Evolutionary conservation across 2,113 vertebrate genomes (phyloP), one percentile per base, ranked within the genome.

Genomic region (Trematomus loennbergii): DNA sequence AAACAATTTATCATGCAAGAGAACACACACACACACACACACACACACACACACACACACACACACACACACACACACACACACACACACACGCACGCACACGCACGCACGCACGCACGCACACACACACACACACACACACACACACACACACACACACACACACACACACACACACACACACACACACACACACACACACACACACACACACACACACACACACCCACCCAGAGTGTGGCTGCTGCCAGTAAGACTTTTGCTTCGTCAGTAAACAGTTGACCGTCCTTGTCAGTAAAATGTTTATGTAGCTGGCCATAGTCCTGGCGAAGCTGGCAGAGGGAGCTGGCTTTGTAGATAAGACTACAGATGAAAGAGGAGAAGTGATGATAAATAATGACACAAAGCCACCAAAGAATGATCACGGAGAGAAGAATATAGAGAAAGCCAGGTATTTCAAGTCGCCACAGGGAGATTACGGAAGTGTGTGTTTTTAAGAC

Each of bases 271-370:
- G 94, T 95, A 95, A 95, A 94, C 92, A 93, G 91, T 90, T 86
- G 95, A 94, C 95, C 93, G 95, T 95, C 95, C 94, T 95, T 95
- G 95, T 95, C 94, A 94, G 92, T 83, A 77, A 88, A 93, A 93
- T 94, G 95, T 95, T 95, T 95, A 95, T 94, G 94, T 90, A 84
- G 89, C 87, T 94, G 94, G 94, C 92, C 73, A 40, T 80, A 75
- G 88, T 88, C 88, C 85, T 90, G 86, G 77, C 57, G 81, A 88
- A 67, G 89, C 78, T 89, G 91, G 90, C 81, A 90, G 68, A 58
- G 68, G 58, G 75, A 73, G 84, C 86, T 85, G 91, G 87, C 83
- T 72, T 64, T 17, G 25, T 73, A 72, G 88, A 92, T 90, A 92
- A 92, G 89, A 79, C 81, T 67, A 63, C 87, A 88, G 88, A 89